Conservation (phyloP, 2,113 vertebrate genomes). For the Gymnarchus niloticus region DNA sequence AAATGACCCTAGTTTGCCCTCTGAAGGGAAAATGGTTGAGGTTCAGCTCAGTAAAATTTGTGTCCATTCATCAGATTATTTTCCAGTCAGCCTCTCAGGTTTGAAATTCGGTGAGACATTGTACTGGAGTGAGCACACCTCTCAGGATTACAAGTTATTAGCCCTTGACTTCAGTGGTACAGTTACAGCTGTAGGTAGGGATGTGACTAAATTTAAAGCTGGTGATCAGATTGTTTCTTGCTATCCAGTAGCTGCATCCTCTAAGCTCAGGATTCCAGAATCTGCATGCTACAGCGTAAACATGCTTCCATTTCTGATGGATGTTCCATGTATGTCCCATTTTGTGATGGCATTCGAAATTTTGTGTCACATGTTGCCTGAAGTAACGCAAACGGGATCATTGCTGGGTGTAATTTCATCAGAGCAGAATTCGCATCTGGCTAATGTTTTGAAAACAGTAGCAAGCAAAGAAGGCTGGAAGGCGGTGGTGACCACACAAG, state of each 20-base stretch:
- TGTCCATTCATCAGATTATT: conserved; percentile 76
- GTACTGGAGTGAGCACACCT: conserved; percentile 66
- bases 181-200: conserved; percentile 60
- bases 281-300: conserved; percentile 58
- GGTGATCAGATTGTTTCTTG: conserved; percentile 70
- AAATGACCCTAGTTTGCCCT: background rate
- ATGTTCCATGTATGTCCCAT: conserved; percentile 70
- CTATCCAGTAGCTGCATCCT: conserved; percentile 61
- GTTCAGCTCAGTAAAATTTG: conserved; percentile 66
- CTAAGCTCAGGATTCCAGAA: conserved; percentile 62
- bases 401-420: conserved; percentile 63
- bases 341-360: conserved; percentile 72
- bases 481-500: conserved; percentile 44
- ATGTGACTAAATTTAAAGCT: conserved; percentile 60
- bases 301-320: conserved; percentile 58
- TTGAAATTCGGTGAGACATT: conserved; percentile 59
- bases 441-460: conserved; percentile 56
- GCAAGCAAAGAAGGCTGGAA: conserved; percentile 68
- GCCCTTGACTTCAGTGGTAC: conserved; percentile 74
- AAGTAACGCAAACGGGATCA: conserved; percentile 43
- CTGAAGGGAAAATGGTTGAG: conserved; percentile 55
- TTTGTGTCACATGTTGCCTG: conserved; percentile 49
- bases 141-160: conserved; percentile 61
- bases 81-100: conserved; percentile 69
- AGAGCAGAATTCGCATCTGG: conserved; percentile 58